Evolutionary conservation across 1,140 invertebrate genomes (phyloP), one percentile per base, ranked within the genome.

Genomic region (Nixonia krombeini): DNA sequence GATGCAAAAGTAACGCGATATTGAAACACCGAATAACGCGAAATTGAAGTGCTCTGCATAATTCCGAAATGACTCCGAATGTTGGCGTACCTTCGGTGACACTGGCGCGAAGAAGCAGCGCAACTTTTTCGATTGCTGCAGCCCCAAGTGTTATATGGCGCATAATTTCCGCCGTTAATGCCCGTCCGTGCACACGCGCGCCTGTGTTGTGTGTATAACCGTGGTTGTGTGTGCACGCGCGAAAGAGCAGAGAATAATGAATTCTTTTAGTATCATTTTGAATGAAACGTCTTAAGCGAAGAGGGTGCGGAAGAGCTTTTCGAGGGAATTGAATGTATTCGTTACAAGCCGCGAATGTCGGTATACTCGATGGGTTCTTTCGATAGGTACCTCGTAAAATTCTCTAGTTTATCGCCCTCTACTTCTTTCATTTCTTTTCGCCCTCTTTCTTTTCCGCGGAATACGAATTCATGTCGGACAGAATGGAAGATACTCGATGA

Each of bases 311-410:
- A 46, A 62, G 52, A 35, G 49, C 33, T 50, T 62, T 64, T 46
- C 56, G 35, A 52, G 52, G 18, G 61, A 51, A 65, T 68, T 71
- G 55, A 74, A 71, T 71, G 72, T 68, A 71, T 71, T 71, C 68
- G 64, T 71, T 74, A 71, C 61, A 68, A 74, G 53, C 64, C 59
- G 51, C 64, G 59, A 68, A 71, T 57, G 57, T 58, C 57, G 56
- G 56, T 49, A 52, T 52, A 70, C 59, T 18, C 37, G 67, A 65
- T 52, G 61, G 40, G 15, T 38, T 57, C 46, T 26, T 46, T 50
- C 53, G 53, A 69, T 59, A 58, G 66, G 17, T 46, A 55, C 47
- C 56, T 70, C 56, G 61, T 70, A 65, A 65, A 70, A 70, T 61
- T 61, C 67, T 57, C 56, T n/a, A n/a, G n/a, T 65, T 70, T 65